These are phyloP conservation scores for Hippocampus comes DNA, from an alignment of 2,113 vertebrate genomes.

Conservation along the genomic window DNA sequence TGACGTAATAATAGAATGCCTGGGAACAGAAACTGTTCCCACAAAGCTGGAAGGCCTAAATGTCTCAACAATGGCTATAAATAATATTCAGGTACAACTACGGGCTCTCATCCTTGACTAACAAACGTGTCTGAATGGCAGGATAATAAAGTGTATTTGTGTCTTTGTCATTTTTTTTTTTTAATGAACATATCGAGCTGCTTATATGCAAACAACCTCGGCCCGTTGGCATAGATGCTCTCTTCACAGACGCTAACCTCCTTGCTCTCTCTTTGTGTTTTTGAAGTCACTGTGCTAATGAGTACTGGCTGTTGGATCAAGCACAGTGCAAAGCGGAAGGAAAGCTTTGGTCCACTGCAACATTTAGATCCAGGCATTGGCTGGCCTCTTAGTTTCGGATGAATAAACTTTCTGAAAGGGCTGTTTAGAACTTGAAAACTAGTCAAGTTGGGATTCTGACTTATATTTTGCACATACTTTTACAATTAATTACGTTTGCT, in stretches of 20 bases:
- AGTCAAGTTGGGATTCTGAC: constrained; percentile 6
- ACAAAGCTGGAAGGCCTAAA: too few species aligned
- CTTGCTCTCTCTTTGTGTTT: constrained; percentile 26
- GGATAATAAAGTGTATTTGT: not conserved
- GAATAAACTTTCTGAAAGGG: constrained; percentile 37
- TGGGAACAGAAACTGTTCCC: too few species aligned
- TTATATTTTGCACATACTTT: not conserved
- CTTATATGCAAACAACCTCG: not conserved
- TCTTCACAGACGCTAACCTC: constrained; percentile 1
- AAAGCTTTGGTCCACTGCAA: constrained; percentile 18
- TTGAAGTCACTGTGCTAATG: constrained; percentile 46
- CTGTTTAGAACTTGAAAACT: constrained; percentile 23
- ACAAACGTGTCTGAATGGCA: not conserved
- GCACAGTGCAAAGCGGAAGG: constrained; percentile 34
- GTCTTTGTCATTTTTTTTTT: not conserved
- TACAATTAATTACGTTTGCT: too few species aligned
- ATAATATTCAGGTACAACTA: not conserved
- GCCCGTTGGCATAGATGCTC: not conserved
- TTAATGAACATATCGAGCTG: not conserved
- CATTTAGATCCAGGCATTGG: constrained; percentile 26
- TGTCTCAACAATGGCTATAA: not conserved
- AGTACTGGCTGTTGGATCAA: constrained; percentile 42
- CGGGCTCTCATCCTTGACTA: too few species aligned
- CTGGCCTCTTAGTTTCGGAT: constrained; percentile 43
- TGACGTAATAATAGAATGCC: too few species aligned